Base-by-base conservation (phyloP, 2,888 invertebrate species). In the Orchesella flavescens region DNA sequence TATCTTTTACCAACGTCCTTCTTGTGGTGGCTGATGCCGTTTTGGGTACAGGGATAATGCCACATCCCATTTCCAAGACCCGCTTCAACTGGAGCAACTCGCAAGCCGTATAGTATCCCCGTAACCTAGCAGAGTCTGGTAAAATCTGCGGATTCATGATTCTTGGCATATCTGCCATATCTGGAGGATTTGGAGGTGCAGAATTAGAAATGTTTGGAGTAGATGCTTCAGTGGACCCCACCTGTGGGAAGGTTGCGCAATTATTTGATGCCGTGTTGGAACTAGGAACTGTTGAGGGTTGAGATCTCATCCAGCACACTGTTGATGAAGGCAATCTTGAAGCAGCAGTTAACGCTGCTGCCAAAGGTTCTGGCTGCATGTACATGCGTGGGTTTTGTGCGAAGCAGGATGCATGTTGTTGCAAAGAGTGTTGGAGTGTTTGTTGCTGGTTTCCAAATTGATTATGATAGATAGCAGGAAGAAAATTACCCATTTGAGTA, bases 81-180 rank as follows among this genome's bases (percentile, higher is more conserved):
- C 87, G 57, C 69, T 88, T 88, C 55, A 88, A 55, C 5, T 23
- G 53, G 0, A 88, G 59, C 10, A 88, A 49, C 66, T 88, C 88
- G 68, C 81, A 79, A 15, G 87, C 88, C 0, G 88, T 88, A 23
- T 88, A 88, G 55, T 88, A 88, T 2, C 88, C 87, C 5, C 88
- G 84, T 21, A 73, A 65, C n/a, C 80, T 83, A 10, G 87, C 88
- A 3, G 86, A 57, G 13, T 86, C 86, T 19, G 88, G 88, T 10
- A 88, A 75, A 68, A 88, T 88, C 17, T 86, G 84, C 3, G 84
- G 81, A 10, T 82, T 76, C n/a, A 88, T 75, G 17, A 87, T 55
- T 69, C 84, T 43, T 87, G 87, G 63, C 84, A 88, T 4, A 74
- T 10, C 88, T 88, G 9, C 86, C n/a, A n/a, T n/a, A n/a, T n/a